Percentiles rank a stretch among this genome's conserved stretches.
Evolutionary conservation across 2,797 vertebrate species (phyloP).

Genomic region (Muraenolepis orangiensis): DNA sequence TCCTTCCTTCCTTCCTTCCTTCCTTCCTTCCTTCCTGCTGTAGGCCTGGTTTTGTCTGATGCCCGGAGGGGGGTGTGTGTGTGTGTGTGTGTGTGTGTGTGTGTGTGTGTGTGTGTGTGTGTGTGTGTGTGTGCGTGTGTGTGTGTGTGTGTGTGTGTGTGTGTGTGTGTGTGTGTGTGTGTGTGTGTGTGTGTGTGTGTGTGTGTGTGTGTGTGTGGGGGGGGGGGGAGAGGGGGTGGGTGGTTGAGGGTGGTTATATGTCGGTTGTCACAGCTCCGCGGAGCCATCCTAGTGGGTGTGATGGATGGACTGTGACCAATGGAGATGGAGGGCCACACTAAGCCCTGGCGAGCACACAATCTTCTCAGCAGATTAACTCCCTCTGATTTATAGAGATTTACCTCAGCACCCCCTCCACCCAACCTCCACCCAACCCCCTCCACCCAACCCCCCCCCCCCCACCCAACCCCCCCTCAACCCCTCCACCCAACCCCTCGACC

Average conservation of each 20-base stretch:
- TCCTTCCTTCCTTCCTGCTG: too few relatives aligned
- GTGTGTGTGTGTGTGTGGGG: background rate
- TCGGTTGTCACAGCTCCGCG: conserved; percentile 57
- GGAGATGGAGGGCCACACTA: conserved; percentile 62
- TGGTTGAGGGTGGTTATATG: conserved; percentile 40
- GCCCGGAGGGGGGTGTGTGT: too few relatives aligned
- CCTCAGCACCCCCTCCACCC: conserved; percentile 54
- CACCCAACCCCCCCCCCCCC: too few relatives aligned
- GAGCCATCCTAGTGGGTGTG: conserved; percentile 69
- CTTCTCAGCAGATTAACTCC: conserved; percentile 76
- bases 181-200: too few relatives aligned
- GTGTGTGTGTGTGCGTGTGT: background rate
- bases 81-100: too few relatives aligned
- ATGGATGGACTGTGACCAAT: conserved; percentile 79
- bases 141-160: too few relatives aligned
- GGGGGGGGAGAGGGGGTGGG: conserved; percentile 25
- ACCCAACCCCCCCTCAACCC: too few relatives aligned
- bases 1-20: too few relatives aligned
- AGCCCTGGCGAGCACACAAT: conserved; percentile 55
- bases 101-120: background rate
- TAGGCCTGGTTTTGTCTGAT: too few relatives aligned
- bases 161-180: background rate
- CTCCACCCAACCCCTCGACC: too few relatives aligned
- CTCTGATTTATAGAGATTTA: conserved; percentile 79
- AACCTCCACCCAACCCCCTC: too few relatives aligned